A percentile compares a stretch with the other conserved stretches of the same genome.
phyloP scores from a whole-genome alignment of 2,888 invertebrate species.

The Sisyra nigra region DNA sequence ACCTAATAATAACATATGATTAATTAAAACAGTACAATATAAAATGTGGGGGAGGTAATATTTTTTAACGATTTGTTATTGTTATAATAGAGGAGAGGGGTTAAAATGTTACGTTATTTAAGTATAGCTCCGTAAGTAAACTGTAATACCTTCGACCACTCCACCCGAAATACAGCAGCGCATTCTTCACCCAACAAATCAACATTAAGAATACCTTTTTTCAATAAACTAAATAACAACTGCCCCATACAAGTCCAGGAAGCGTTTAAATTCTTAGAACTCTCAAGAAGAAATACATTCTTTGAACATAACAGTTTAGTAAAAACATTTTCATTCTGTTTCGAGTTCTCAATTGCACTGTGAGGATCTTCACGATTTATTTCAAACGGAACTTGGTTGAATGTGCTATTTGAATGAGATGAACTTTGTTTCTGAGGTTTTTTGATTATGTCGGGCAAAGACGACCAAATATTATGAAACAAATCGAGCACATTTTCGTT shows the following conservation, averaged over 20 bases:
- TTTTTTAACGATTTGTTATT: no score
- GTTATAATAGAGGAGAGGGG: no score
- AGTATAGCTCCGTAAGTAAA: no score
- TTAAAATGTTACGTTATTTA: no score
- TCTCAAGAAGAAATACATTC: conserved; percentile 18
- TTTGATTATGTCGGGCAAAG: conserved; percentile 9
- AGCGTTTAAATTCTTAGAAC: conserved; percentile 12
- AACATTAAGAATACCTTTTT: conserved; percentile 36
- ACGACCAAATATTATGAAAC: conserved; percentile 15
- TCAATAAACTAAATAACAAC: conserved; percentile 27
- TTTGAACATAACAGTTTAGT: conserved; percentile 17
- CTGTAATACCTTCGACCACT: conserved; percentile 30
- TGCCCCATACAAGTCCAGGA: conserved; percentile 18
- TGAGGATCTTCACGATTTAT: conserved; percentile 1
- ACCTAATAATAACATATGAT: no score
- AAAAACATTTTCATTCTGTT: neutral
- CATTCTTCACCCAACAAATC: conserved; percentile 48
- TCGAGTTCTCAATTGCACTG: neutral
- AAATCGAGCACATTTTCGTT: conserved; percentile 10
- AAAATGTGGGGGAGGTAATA: no score
- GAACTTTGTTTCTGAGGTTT: neutral
- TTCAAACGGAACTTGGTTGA: conserved; percentile 1
- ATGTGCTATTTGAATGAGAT: neutral
- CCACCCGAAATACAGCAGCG: conserved; percentile 45
- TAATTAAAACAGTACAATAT: no score